These are phyloP conservation scores for Rana temporaria DNA, from an alignment of 2,113 vertebrate genomes.

Conservation along the genomic window DNA sequence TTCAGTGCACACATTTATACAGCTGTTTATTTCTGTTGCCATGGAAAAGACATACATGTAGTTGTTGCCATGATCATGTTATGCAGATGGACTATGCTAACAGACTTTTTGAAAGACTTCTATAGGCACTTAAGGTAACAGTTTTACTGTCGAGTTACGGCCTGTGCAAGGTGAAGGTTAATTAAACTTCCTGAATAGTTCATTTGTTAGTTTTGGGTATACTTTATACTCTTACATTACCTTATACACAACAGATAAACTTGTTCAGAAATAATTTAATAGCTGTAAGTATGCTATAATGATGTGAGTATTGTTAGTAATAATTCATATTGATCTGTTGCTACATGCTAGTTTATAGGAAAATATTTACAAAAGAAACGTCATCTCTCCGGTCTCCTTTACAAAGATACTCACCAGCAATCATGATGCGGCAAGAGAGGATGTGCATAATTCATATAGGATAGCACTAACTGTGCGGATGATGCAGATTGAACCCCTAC, in stretches of 20 bases:
- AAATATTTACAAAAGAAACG: too few relatives aligned
- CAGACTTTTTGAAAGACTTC: constrained; percentile 26
- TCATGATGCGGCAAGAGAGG: too few relatives aligned
- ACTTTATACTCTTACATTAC: background rate
- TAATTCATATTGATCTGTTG: too few relatives aligned
- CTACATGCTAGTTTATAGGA: too few relatives aligned
- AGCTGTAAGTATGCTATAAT: too few relatives aligned
- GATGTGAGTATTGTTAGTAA: too few relatives aligned
- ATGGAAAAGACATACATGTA: constrained; percentile 53
- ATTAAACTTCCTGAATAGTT: constrained; percentile 33
- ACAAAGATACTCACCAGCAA: too few relatives aligned
- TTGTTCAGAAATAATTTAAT: too few relatives aligned
- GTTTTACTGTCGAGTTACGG: background rate
- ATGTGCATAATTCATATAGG: too few relatives aligned
- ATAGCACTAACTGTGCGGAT: too few relatives aligned
- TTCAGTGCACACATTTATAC: constrained; percentile 47
- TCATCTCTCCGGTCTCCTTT: too few relatives aligned
- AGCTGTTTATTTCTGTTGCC: constrained; percentile 53
- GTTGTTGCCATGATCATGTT: constrained; percentile 21
- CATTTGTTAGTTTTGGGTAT: constrained; percentile 3
- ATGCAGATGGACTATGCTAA: constrained; percentile 31
- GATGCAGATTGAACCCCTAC: too few relatives aligned
- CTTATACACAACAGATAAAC: background rate
- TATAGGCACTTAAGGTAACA: constrained; percentile 5
- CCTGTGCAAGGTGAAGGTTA: constrained; percentile 24